These are phyloP conservation scores for Gryllus bimaculatus DNA, from an alignment of 1,140 invertebrate genomes.

Conservation along the genomic window DNA sequence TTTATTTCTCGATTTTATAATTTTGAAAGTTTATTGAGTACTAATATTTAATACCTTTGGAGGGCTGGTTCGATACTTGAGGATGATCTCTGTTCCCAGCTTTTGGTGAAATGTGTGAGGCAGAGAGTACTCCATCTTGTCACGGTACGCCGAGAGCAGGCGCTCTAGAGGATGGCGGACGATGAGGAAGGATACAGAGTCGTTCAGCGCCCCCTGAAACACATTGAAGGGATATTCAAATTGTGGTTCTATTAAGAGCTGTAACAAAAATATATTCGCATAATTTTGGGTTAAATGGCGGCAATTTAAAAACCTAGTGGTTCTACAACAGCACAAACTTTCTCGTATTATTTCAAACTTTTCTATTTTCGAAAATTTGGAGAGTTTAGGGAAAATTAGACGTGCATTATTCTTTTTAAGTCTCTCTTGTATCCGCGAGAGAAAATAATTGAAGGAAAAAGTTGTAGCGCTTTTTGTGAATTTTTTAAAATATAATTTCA, in stretches of 20 bases:
- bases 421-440: too few relatives aligned
- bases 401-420: too few relatives aligned
- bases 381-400: too few relatives aligned
- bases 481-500: too few relatives aligned
- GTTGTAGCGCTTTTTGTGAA: not conserved
- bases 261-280: not conserved
- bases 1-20: not conserved
- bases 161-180: conserved; percentile 83
- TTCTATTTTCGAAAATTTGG: too few relatives aligned
- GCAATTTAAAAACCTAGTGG: not conserved
- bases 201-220: conserved; percentile 49
- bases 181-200: conserved; percentile 71
- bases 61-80: conserved; percentile 47
- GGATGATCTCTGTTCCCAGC: conserved; percentile 62
- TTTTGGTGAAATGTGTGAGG: conserved; percentile 72
- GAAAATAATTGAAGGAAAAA: too few relatives aligned
- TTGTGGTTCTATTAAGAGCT: not conserved
- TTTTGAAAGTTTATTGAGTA: not conserved
- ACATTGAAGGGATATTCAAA: not conserved
- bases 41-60: not conserved
- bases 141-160: conserved; percentile 78
- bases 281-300: not conserved
- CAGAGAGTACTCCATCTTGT: conserved; percentile 73
- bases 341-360: not conserved
- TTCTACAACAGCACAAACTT: not conserved